Base-by-base conservation (phyloP, 2,888 invertebrate species). In the Amiota communis region DNA sequence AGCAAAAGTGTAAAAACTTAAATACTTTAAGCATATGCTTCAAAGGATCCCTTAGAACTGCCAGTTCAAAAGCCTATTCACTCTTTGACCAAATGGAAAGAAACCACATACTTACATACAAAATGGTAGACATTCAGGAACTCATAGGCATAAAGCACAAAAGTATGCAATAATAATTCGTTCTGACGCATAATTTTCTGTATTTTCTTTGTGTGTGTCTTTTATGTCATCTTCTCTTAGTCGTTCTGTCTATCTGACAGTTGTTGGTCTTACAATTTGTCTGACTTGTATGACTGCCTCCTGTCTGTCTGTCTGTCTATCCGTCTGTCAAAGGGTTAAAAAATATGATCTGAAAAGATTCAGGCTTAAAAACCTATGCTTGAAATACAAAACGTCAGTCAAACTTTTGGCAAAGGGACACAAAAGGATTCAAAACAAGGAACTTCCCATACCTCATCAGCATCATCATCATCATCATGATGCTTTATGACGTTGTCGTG, bases 161-260 rank as follows among this genome's bases (percentile, higher is more conserved):
- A 53, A 53, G 51, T 68, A 68, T 53, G 67, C 51, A 68, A 68
- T 68, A 68, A 68, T 68, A 53, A 23, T 68, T 68, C 53, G 51
- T 23, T 23, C 51, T 51, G 51, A 36, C 11, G 53, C 53, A 17
- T 63, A 56, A 15, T 15, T 13, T 15, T 56, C 1, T 17, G 9
- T 61, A 13, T 49, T 67, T 67, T 67, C 53, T 17, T 48, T 49
- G 64, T 67, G 47, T 64, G n/a, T 15, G 20, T n/a, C 65, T 67
- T 67, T 67, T 67, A 17, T 20, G 49, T 49, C 13, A n/a, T 8
- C 9, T n/a, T n/a, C n/a, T n/a, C n/a, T 15, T 10, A 12, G 75
- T 67, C 75, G 72, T 65, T 70, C 75, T 61, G 61, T 65, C 59
- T 72, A 10, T 70, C 56, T 48, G 46, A 36, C 64, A 49, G 56